These are phyloP conservation scores for Heliconius ismenius DNA, from an alignment of 2,888 invertebrate genomes.

Conservation along the genomic window DNA sequence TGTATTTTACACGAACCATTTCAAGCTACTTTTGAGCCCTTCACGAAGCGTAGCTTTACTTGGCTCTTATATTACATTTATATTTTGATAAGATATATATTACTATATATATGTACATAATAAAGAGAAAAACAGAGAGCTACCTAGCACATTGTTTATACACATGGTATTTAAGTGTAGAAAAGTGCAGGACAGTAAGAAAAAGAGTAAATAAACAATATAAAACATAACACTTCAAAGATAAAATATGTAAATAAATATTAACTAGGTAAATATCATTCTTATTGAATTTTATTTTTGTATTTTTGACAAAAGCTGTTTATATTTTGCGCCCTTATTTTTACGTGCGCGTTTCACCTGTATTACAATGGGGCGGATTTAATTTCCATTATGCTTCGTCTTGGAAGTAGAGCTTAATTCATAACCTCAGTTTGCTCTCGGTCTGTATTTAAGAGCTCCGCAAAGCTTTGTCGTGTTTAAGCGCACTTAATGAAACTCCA, in stretches of 20 bases:
- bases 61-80: too few species aligned
- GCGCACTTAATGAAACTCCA: constrained; percentile 70
- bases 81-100: too few species aligned
- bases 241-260: not conserved
- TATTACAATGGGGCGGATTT: constrained; percentile 31
- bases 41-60: too few species aligned
- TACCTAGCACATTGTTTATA: not conserved
- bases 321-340: constrained; percentile 21
- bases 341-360: constrained; percentile 19
- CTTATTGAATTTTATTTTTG: too few species aligned
- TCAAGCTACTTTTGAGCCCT: too few species aligned
- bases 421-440: constrained; percentile 47
- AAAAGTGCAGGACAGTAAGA: not conserved
- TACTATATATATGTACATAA: too few species aligned
- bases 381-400: constrained; percentile 30
- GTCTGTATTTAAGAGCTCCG: constrained; percentile 47
- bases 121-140: not conserved
- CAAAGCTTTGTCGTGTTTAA: constrained; percentile 63
- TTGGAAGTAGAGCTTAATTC: constrained; percentile 44
- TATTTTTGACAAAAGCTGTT: constrained; percentile 18
- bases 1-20: too few species aligned
- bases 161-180: not conserved
- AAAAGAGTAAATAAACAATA: not conserved
- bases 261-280: not conserved
- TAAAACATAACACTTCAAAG: not conserved